Base-by-base conservation (phyloP, 30 jellyfish, hydroid and myxozoan genomes). In the Hydra vulgaris region DNA sequence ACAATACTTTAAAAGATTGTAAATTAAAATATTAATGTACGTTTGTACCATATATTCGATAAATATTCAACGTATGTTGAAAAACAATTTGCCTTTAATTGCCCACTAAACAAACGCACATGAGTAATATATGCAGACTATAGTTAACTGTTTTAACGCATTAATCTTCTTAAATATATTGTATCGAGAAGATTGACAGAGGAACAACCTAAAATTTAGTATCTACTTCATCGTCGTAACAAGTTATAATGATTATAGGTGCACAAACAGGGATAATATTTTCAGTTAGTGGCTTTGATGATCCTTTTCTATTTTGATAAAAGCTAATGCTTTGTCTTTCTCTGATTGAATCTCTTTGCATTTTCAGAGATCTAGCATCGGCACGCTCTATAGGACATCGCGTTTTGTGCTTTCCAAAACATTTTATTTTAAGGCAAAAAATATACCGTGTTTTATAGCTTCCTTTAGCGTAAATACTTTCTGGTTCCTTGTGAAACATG, bases 181-280 rank as follows among this genome's bases (percentile, higher is more conserved):
- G 12, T 40, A 40, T 12, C 61, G 61, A 40, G 8, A 40, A 40
- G 61, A 40, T 12, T 40, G 61, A 40, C 8, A 3, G 61, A 12
- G 12, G 61, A 40, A 40, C 61, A 40, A 3, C 12, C 12, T 40
- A 40, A 68, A 68, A 68, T 3, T 20, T 7, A 68, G 5, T 5
- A 18, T 73, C 72, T 26, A 20, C 8, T 20, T 73, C 81, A 21
- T 73, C 81, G 61, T 73, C 81, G 40, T 73, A 73, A 20, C 23
- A 21, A 73, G 81, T 73, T 20, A 73, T 73, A 3, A 73, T 19
- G 22, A 73, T 73, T 19, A 73, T 73, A 18, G 81, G 81, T 73
- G 81, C 81, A 73, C 54, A 26, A 18, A 73, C 66, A 3, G 81
- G 81, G 5, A 73, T 73, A 73, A n/a, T 7, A 1, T 26, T 73